Evolutionary conservation across 2,797 vertebrate species (phyloP).

Genomic region (Cyclopterus lumpus): DNA sequence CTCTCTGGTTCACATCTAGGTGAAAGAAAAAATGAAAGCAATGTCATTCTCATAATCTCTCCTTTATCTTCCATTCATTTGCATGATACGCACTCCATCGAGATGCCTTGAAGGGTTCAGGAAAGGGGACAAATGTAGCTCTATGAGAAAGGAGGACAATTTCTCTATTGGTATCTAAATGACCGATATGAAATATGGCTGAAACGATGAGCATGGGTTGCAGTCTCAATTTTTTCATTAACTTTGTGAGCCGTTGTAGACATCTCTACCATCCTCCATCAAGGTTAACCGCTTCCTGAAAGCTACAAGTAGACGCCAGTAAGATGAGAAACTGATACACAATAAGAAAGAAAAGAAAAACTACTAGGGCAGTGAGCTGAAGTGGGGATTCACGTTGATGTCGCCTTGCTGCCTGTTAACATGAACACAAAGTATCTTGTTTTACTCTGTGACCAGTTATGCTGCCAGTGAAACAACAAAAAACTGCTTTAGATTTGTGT

Average conservation of each 20-base stretch:
- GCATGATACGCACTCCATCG: background rate
- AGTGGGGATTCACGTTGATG: background rate
- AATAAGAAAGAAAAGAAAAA: background rate
- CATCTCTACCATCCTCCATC: conserved; percentile 40
- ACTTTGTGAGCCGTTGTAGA: conserved; percentile 39
- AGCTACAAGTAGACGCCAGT: conserved; percentile 20
- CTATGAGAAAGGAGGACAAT: background rate
- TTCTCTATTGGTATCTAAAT: conserved; percentile 22
- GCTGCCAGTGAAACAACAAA: background rate
- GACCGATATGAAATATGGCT: background rate
- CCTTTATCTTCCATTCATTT: conserved; percentile 1
- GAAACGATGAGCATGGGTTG: conserved; percentile 1
- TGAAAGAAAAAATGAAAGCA: conserved; percentile 18
- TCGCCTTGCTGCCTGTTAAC: background rate
- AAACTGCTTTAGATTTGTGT: background rate
- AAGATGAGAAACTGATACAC: conserved; percentile 26
- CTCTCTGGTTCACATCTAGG: background rate
- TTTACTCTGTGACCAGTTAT: conserved; percentile 4
- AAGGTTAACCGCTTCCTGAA: conserved; percentile 74
- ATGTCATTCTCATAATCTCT: background rate
- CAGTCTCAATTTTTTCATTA: conserved; percentile 60
- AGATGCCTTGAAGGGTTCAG: conserved; percentile 14
- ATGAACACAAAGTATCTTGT: conserved; percentile 1
- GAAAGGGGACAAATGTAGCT: conserved; percentile 15
- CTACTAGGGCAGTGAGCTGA: conserved; percentile 16